Conservation (phyloP, 1,140 invertebrate species). For the Paraescarpia echinospica region DNA sequence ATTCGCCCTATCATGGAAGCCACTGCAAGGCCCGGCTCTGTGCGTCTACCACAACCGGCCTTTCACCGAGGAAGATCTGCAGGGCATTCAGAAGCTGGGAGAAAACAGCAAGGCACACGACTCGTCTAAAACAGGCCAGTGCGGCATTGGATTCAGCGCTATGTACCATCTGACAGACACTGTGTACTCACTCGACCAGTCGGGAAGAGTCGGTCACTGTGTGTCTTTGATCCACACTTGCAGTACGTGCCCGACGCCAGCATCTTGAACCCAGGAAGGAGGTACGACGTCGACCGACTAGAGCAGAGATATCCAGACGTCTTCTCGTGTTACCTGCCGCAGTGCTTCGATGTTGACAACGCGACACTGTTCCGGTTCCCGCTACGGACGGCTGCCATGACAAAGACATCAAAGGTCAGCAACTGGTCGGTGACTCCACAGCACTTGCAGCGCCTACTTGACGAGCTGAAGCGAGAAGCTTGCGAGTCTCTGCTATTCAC, state of each 20-base stretch:
- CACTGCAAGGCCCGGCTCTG: no score
- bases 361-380: constrained; percentile 31
- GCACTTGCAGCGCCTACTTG: constrained; percentile 32
- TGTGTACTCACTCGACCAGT: not conserved
- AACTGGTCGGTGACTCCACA: constrained; percentile 26
- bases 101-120: constrained; percentile 42
- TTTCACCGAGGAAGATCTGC: constrained; percentile 42
- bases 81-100: constrained; percentile 39
- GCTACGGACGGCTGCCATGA: constrained; percentile 37
- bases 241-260: no score
- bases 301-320: constrained; percentile 39
- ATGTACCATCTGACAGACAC: constrained; percentile 48
- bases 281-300: constrained; percentile 31
- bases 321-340: constrained; percentile 40
- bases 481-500: constrained; percentile 40
- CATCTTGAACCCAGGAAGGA: no score
- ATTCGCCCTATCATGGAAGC: not conserved
- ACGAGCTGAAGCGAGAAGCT: constrained; percentile 37
- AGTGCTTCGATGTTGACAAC: constrained; percentile 16
- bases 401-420: constrained; percentile 36
- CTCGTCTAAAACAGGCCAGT: constrained; percentile 43
- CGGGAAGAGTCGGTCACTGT: constrained; percentile 35
- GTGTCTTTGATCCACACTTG: constrained; percentile 49
- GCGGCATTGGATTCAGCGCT: constrained; percentile 47
- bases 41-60: constrained; percentile 41